Evolutionary conservation across 2,113 vertebrate genomes (phyloP), one percentile per base, ranked within the genome.

Genomic region (Apaloderma vittatum): DNA sequence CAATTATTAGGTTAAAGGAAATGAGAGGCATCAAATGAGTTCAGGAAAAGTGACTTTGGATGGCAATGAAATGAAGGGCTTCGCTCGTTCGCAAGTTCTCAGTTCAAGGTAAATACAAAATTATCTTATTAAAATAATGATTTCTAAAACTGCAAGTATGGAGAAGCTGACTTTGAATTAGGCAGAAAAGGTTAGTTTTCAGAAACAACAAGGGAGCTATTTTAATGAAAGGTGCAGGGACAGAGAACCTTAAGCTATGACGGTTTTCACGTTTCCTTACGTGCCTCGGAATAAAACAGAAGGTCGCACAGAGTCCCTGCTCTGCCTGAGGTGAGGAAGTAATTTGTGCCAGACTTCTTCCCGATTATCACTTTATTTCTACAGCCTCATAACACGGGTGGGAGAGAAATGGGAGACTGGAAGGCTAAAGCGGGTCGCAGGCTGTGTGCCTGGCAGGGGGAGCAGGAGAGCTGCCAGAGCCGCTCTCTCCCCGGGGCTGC

Each of bases 361-460:
- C 72, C 88, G 67, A 73, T 86, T 55, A 84, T 77, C 51, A 24
- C 20, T 8, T 45, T 17, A 3, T 75, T 88, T 80, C 67, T 70
- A 67, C 27, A 86, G 75, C 67, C 88, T 52, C 74, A 73, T 14
- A 70, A 26, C 4, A 37, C 3, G 30, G 62, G 62, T 2, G 29
- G 65, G 26, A 40, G 36, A 85, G 65, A 87, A 77, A 75, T 2
- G n/a, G 57, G 55, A 77, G 48, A 22, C 27, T 12, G 71, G 45
- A 48, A 22, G 0, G 2, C 19, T 3, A 40, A 54, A 0, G 9
- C 3, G 29, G 72, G 49, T 67, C 36, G 49, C 43, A 21, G 54
- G 67, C 66, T 75, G 19, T 43, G 40, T 65, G 74, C 81, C 81
- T 96, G 84, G 67, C 90, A 96, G 96, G 46, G 84, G 90, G 77